Conservation (phyloP, 1,140 invertebrate genomes). For the Neuroterus valhalla region DNA sequence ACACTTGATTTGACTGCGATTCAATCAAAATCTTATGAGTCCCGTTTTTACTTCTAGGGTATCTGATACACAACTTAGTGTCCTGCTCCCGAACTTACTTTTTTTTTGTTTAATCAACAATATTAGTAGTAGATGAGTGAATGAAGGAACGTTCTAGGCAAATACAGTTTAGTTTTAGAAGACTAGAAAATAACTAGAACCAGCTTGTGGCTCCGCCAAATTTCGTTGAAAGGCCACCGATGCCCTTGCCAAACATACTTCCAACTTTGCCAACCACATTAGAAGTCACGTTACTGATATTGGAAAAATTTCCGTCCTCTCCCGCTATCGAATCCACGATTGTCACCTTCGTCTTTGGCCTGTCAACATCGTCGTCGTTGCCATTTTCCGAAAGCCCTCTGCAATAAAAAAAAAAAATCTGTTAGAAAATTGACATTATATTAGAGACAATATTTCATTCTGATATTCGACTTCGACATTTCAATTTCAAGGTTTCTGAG, state of each 20-base stretch:
- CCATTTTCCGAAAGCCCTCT: slow-evolving; percentile 78
- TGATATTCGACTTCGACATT: no score
- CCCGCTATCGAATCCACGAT: slow-evolving; percentile 78
- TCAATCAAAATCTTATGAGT: slow-evolving; percentile 26
- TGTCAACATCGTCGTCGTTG: slow-evolving; percentile 78
- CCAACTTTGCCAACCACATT: slow-evolving; percentile 87
- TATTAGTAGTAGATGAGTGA: slow-evolving; percentile 35
- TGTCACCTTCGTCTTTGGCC: slow-evolving; percentile 79
- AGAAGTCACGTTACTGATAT: slow-evolving; percentile 83
- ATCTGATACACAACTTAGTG: slow-evolving; percentile 34
- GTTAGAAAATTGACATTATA: slow-evolving; percentile 25
- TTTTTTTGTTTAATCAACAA: slow-evolving; percentile 25
- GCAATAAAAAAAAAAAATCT: slow-evolving; percentile 21
- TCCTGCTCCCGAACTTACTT: slow-evolving; percentile 30
- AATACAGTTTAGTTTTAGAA: slow-evolving; percentile 51
- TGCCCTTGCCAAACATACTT: slow-evolving; percentile 88
- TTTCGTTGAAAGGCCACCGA: slow-evolving; percentile 88
- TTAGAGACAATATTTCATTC: background rate
- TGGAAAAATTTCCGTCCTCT: slow-evolving; percentile 81
- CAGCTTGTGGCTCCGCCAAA: slow-evolving; percentile 82
- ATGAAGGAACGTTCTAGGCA: slow-evolving; percentile 62
- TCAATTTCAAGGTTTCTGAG: no score
- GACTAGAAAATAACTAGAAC: slow-evolving; percentile 77
- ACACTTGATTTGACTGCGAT: slow-evolving; percentile 2
- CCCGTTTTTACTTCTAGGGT: slow-evolving; percentile 29